A percentile compares a stretch with the other conserved stretches of the same genome.
These are phyloP conservation scores for Coptodon bakossiorum DNA, from an alignment of 2,113 vertebrate species.

Conservation along the genomic window DNA sequence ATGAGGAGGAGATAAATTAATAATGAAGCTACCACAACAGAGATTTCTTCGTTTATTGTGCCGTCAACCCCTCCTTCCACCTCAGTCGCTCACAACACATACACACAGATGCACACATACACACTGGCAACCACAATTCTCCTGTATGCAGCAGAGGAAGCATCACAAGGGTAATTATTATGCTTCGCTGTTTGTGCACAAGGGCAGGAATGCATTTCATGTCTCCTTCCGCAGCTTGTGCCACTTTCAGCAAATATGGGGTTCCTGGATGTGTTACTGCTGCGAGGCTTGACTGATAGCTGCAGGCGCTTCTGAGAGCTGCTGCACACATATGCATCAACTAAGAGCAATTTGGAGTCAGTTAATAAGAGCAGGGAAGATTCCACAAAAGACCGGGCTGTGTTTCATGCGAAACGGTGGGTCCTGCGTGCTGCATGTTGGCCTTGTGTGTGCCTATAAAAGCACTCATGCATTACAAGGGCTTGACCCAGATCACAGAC, in stretches of 20 bases:
- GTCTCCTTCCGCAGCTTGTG: constrained; percentile 27
- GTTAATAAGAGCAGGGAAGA: constrained; percentile 24
- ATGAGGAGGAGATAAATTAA: constrained; percentile 33
- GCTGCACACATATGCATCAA: not conserved
- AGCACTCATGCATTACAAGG: constrained; percentile 56
- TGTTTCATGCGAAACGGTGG: constrained; percentile 21
- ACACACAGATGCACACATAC: not conserved
- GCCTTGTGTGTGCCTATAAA: constrained; percentile 35
- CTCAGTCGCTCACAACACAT: not conserved
- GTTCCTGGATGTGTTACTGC: not conserved
- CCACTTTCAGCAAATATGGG: constrained; percentile 18
- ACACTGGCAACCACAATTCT: not conserved
- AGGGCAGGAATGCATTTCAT: constrained; percentile 6
- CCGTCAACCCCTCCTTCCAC: not conserved
- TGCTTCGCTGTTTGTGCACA: constrained; percentile 23
- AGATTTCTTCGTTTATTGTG: not conserved
- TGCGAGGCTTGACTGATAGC: not conserved
- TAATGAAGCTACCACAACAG: constrained; percentile 26
- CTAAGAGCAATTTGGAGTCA: constrained; percentile 8
- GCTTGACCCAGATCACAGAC: constrained; percentile 68
- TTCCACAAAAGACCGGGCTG: constrained; percentile 43
- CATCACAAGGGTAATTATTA: constrained; percentile 19
- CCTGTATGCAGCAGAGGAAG: not conserved
- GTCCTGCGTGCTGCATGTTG: not conserved
- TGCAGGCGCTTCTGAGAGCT: not conserved